Conservation (phyloP, 2,113 vertebrate species). For the Hymenochirus boettgeri region DNA sequence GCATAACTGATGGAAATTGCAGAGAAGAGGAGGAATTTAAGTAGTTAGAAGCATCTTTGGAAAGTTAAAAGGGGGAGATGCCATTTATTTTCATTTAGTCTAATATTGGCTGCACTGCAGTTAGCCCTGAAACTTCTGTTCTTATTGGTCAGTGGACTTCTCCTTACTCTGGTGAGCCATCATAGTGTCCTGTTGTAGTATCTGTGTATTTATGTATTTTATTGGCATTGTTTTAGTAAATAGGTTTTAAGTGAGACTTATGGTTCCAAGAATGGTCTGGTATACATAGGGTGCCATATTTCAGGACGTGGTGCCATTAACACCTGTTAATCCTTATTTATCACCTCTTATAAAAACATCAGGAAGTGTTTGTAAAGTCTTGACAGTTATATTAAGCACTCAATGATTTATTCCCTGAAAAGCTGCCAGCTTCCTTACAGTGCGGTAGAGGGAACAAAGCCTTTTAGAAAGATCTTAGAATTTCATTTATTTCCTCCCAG, state of each 20-base stretch:
- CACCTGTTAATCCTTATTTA: constrained; percentile 33
- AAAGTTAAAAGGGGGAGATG: too few relatives aligned
- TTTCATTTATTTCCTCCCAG: constrained; percentile 39
- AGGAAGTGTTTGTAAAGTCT: constrained; percentile 27
- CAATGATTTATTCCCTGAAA: constrained; percentile 26
- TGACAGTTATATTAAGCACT: constrained; percentile 35
- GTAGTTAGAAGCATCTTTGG: too few relatives aligned
- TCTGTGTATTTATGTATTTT: too few relatives aligned
- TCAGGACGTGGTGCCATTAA: constrained; percentile 8
- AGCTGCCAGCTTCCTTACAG: constrained; percentile 32
- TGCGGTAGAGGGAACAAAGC: constrained; percentile 20
- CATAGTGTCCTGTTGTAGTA: too few relatives aligned
- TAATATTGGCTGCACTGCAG: too few relatives aligned
- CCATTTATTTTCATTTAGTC: too few relatives aligned
- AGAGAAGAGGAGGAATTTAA: too few relatives aligned
- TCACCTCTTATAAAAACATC: constrained; percentile 41
- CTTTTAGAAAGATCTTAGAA: constrained; percentile 31
- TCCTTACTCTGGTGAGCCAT: too few relatives aligned
- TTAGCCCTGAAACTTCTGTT: neutral
- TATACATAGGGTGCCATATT: constrained; percentile 8
- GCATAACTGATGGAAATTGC: too few relatives aligned
- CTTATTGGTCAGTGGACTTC: neutral
- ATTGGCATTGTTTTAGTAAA: too few relatives aligned
- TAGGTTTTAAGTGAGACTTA: too few relatives aligned
- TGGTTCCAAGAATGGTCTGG: too few relatives aligned